Evolutionary conservation across 2,888 invertebrate genomes (phyloP), one percentile per base, ranked within the genome.

Genomic region (Ophion costatus): DNA sequence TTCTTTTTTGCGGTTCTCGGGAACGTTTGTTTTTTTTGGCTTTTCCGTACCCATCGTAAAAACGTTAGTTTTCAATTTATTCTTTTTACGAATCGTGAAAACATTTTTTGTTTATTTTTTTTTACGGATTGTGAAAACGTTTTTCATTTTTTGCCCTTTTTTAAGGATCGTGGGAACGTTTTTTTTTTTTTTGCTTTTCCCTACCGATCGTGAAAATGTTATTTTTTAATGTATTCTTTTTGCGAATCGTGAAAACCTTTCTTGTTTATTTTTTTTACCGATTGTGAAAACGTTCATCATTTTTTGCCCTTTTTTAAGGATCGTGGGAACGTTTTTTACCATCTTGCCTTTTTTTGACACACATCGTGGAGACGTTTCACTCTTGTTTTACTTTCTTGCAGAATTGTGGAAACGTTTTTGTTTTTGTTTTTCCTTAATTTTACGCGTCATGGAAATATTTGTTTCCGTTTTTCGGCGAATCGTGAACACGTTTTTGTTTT

Each of bases 401-500:
- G 14, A 51, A 14, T 2, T 17, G 51, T 51, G 14, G 11, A 51
- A 51, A 51, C 51, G 51, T 51, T 51, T 51, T 51, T 51, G 0
- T 51, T 14, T 51, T 4, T n/a, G n/a, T n/a, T 17, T 51, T 14
- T 17, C 17, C 5, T 11, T 17, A 14, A 11, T 51, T 17, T 51
- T 51, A 51, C 5, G 51, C 14, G 3, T 51, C 14, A 17, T 17
- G 51, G 17, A 17, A 5, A 14, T 17, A 5, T 51, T 51, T 17
- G 5, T 5, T 73, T 80, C 71, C 66, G 51, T 85, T 82, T 61
- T 51, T 14, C 17, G 14, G 14, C 51, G 29, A 66, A 51, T 80
- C 20, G 51, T 51, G 17, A 17, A 73, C 33, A 69, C 24, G 33
- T 10, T 80, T 73, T 20, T 56, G 14, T 14, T 51, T 71, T 29